phyloP scores from a whole-genome alignment of 2,888 invertebrate genomes.

The Alviniconcha strummeri region DNA sequence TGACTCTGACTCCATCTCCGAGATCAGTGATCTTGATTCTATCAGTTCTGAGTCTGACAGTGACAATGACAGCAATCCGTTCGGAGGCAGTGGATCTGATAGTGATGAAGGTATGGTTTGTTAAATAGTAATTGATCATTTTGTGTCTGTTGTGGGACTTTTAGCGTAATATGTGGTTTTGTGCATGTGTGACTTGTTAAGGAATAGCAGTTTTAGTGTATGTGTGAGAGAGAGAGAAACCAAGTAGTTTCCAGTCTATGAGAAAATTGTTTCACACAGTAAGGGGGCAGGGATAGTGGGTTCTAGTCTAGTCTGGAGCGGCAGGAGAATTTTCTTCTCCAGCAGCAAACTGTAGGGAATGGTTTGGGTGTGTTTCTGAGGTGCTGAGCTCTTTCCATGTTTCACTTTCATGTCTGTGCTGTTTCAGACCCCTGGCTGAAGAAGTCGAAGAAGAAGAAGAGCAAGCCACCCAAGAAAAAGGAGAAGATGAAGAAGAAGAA shows the following conservation, averaged over 20 bases:
- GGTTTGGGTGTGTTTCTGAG: too few species aligned
- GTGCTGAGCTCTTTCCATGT: neutral
- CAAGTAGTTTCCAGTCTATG: too few species aligned
- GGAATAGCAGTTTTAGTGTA: neutral
- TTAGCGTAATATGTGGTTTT: neutral
- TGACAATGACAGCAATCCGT: constrained; percentile 87
- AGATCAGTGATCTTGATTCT: constrained; percentile 56
- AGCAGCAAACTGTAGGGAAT: too few species aligned
- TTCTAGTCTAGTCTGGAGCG: too few species aligned
- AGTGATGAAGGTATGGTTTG: constrained; percentile 70
- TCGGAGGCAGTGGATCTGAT: constrained; percentile 85
- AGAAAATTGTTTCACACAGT: too few species aligned
- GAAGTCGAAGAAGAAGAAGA: constrained; percentile 50
- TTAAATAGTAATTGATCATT: neutral
- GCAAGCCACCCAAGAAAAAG: constrained; percentile 44
- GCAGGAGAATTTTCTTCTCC: too few species aligned
- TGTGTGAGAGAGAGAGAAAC: neutral
- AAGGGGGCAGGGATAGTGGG: too few species aligned
- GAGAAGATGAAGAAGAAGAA: constrained; percentile 74
- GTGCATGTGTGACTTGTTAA: neutral
- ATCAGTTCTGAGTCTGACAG: constrained; percentile 56
- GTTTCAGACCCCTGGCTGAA: constrained; percentile 84
- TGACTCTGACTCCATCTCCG: constrained; percentile 57
- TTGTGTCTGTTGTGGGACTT: too few species aligned
- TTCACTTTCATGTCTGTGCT: neutral